A percentile compares a stretch with the other conserved stretches of the same genome.
These are phyloP conservation scores for Bufotes viridis DNA, from an alignment of 2,797 vertebrate genomes.

Conservation along the genomic window DNA sequence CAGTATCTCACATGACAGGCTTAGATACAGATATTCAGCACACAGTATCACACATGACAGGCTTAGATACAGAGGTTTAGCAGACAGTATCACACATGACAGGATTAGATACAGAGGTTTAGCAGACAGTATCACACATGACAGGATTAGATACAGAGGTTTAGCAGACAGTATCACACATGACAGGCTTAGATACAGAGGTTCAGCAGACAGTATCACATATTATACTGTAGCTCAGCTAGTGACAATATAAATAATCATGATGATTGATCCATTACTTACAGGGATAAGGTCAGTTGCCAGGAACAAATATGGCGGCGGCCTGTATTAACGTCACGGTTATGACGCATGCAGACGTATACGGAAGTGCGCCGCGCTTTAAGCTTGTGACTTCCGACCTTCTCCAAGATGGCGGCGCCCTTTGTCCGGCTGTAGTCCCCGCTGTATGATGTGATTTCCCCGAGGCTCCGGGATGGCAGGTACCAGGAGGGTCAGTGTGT, in stretches of 20 bases:
- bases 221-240: not conserved
- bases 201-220: too few relatives aligned
- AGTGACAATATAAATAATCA: not conserved
- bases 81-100: too few relatives aligned
- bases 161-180: too few relatives aligned
- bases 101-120: too few relatives aligned
- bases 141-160: too few relatives aligned
- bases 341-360: constrained; percentile 15
- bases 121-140: too few relatives aligned
- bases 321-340: not conserved
- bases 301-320: not conserved
- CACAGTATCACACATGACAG: too few relatives aligned
- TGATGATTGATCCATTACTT: too few relatives aligned
- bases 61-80: too few relatives aligned
- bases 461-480: constrained; percentile 48
- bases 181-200: too few relatives aligned
- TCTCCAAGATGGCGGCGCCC: constrained; percentile 50
- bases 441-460: constrained; percentile 40
- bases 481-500: constrained; percentile 17
- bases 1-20: too few relatives aligned
- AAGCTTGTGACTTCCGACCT: constrained; percentile 38
- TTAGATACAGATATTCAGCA: too few relatives aligned
- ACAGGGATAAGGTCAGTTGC: not conserved
- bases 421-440: constrained; percentile 47
- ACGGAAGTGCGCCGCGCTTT: constrained; percentile 18